Base-by-base conservation (phyloP, 2,888 invertebrate genomes). In the Catocala sponsa region DNA sequence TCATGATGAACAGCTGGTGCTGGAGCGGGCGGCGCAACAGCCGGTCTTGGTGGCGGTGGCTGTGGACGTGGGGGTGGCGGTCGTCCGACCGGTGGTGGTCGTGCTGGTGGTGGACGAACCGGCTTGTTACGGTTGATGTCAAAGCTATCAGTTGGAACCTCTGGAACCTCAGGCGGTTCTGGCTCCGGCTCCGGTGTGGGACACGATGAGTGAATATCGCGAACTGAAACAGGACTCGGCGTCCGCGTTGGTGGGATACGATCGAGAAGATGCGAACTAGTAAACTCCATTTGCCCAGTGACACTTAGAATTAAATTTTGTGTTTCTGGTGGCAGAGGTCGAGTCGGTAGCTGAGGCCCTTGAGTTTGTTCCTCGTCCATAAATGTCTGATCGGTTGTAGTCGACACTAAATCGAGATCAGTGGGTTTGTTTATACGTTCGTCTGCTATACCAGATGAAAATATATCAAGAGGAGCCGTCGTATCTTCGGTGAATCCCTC, bases 221-320 rank as follows among this genome's bases (percentile, higher is more conserved):
- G 94, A 93, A 97, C 97, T 9, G 98, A 96, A 0, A 98, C 97
- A 0, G 98, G 98, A 86, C 98, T 98, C 0, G 98, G 98, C 0
- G 98, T 97, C 72, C 98, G 95, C 0, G 98, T 98, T 5, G 97
- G 97, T 55, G 98, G 97, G 65, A 98, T 96, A 64, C 98, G 96
- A 75, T 98, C 97, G 59, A 98, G 89, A 56, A 98, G 91, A 82
- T 98, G 97, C 4, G 97, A 97, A 76, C 98, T 98, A 0, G 98
- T 97, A 54, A 97, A 97, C 82, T 98, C 98, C 96, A 98, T 96
- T 59, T 97, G 98, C 1, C 97, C 98, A 43, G 98, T 98, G 0
- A 98, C 98, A 41, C 97, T 97, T 73, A 97, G 95, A 52, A 98
- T 96, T 25, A 98, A 92, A 82, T 98, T 97, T 91, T 98, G 97